These are phyloP conservation scores for Clamator glandarius DNA, from an alignment of 2,797 vertebrate genomes.

Conservation along the genomic window DNA sequence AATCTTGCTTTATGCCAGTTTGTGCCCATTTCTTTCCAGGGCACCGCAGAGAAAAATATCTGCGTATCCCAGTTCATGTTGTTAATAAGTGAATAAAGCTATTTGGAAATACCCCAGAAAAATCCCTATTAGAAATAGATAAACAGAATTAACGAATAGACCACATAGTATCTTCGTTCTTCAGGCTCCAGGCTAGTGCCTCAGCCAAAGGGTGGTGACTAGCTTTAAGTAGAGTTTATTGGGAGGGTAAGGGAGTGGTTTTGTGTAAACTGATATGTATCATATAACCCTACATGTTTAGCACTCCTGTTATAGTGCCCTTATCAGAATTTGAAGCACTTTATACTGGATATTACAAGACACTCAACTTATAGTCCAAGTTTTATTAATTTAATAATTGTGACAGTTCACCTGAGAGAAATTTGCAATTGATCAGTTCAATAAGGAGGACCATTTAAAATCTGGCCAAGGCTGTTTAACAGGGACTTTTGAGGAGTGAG, in stretches of 20 bases:
- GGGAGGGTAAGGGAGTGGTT: background rate
- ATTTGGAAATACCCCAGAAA: constrained; percentile 50
- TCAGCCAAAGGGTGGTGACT: background rate
- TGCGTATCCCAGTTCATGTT: background rate
- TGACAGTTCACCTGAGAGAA: background rate
- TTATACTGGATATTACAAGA: background rate
- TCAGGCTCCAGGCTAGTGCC: background rate
- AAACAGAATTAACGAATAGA: constrained; percentile 2
- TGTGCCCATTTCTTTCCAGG: background rate
- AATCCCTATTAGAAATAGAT: background rate
- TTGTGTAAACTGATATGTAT: background rate
- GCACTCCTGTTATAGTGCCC: background rate
- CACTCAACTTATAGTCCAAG: no score
- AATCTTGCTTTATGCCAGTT: constrained; percentile 8
- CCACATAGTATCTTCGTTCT: background rate
- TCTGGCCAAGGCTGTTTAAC: background rate
- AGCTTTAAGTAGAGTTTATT: background rate
- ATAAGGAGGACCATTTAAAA: background rate
- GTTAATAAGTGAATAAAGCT: constrained; percentile 49
- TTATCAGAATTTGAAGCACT: background rate
- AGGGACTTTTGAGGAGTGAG: background rate
- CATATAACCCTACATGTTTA: background rate
- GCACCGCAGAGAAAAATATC: constrained; percentile 2
- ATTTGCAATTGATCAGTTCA: background rate
- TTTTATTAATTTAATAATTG: background rate